Percentiles rank a stretch among this genome's conserved stretches.
phyloP scores from a whole-genome alignment of 2,113 vertebrate genomes.

The Cryptomyrus ogoouensis region DNA sequence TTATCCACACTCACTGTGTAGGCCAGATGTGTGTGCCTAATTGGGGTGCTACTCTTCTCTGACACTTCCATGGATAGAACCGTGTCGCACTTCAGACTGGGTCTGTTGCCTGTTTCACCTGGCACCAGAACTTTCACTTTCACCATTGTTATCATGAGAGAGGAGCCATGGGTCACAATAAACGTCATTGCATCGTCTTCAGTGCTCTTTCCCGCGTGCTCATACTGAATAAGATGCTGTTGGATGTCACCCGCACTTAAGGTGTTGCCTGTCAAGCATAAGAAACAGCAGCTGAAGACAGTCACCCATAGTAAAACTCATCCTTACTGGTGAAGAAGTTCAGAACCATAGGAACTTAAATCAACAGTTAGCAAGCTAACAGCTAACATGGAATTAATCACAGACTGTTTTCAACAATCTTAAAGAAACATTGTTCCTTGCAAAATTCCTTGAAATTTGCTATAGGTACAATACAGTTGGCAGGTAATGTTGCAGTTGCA shows the following conservation, averaged over 20 bases:
- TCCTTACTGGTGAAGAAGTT: background rate
- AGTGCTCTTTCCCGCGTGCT: slow-evolving; percentile 65
- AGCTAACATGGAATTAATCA: background rate
- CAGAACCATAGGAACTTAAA: background rate
- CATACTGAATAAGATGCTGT: slow-evolving; percentile 69
- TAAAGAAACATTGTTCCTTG: background rate
- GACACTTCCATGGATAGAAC: slow-evolving; percentile 66
- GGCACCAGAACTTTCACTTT: slow-evolving; percentile 63
- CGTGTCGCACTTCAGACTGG: slow-evolving; percentile 59
- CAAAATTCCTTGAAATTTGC: background rate
- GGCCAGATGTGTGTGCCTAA: slow-evolving; percentile 74
- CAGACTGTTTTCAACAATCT: background rate
- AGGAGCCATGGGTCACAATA: slow-evolving; percentile 76
- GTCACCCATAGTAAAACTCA: background rate
- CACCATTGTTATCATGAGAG: slow-evolving; percentile 62
- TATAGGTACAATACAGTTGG: background rate
- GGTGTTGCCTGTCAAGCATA: slow-evolving; percentile 64
- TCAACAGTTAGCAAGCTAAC: background rate
- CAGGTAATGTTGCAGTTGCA: slow-evolving; percentile 12
- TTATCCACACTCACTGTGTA: slow-evolving; percentile 66
- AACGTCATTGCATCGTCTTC: slow-evolving; percentile 78
- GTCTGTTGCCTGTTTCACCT: slow-evolving; percentile 49
- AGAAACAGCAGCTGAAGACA: background rate
- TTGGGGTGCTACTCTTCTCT: slow-evolving; percentile 67
- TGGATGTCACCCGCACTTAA: slow-evolving; percentile 81